phyloP scores from a whole-genome alignment of 1,140 invertebrate genomes.

The Pectinophora gossypiella region DNA sequence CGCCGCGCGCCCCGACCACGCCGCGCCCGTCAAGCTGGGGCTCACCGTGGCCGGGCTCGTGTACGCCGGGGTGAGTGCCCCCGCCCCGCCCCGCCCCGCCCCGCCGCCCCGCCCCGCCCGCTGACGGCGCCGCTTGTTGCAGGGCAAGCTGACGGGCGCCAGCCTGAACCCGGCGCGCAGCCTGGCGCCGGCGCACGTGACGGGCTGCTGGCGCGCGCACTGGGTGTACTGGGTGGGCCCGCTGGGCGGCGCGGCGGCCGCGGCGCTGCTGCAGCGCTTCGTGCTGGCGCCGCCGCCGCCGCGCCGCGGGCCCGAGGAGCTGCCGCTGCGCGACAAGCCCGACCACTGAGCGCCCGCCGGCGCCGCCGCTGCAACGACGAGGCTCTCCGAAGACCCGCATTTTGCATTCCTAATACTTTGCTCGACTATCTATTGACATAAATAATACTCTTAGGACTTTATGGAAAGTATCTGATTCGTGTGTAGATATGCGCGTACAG shows the following conservation, averaged over 20 bases:
- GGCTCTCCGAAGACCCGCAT: not conserved
- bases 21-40: constrained; percentile 49
- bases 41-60: constrained; percentile 51
- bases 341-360: constrained; percentile 12
- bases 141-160: constrained; percentile 87
- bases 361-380: constrained; percentile 2
- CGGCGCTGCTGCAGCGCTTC: constrained; percentile 38
- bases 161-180: constrained; percentile 93
- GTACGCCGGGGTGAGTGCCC: constrained; percentile 38
- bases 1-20: constrained; percentile 28
- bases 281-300: constrained; percentile 21
- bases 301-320: constrained; percentile 18
- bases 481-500: too few species aligned
- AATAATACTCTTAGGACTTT: too few species aligned
- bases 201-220: constrained; percentile 82
- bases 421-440: too few species aligned
- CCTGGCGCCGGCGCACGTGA: constrained; percentile 88
- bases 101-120: not conserved
- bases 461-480: too few species aligned
- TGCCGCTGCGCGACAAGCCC: constrained; percentile 45
- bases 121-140: constrained; percentile 19
- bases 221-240: constrained; percentile 78
- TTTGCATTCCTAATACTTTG: too few species aligned
- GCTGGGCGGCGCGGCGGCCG: constrained; percentile 43
- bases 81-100: constrained; percentile 31